Percentiles rank a stretch among this genome's conserved stretches.
Conservation (phyloP, 2,797 vertebrate species). For the Micromesistius poutassou region DNA sequence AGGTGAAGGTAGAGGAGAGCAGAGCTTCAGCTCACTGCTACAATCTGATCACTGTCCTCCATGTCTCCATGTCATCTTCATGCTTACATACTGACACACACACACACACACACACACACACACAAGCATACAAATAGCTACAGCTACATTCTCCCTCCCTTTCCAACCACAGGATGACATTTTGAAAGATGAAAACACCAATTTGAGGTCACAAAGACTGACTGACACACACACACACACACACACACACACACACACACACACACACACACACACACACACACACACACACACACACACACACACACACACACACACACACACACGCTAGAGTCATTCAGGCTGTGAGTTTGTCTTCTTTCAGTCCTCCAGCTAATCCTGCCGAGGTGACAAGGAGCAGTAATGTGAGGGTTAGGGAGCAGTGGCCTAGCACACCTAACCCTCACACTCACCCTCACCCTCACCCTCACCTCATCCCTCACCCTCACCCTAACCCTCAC, state of each 20-base stretch:
- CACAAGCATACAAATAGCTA: slow-evolving; percentile 6
- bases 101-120: not conserved
- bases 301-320: slow-evolving; percentile 8
- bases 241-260: slow-evolving; percentile 8
- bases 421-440: no score
- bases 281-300: slow-evolving; percentile 8
- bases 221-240: slow-evolving; percentile 11
- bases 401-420: no score
- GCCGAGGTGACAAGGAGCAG: no score
- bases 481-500: no score
- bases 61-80: not conserved
- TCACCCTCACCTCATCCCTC: no score
- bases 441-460: no score
- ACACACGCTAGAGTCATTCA: not conserved
- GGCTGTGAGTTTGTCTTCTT: not conserved
- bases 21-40: not conserved
- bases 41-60: slow-evolving; percentile 3
- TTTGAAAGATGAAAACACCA: slow-evolving; percentile 44
- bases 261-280: not conserved
- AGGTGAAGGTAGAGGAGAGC: not conserved
- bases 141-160: slow-evolving; percentile 33
- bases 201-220: slow-evolving; percentile 34
- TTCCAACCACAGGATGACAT: slow-evolving; percentile 33
- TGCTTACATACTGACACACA: not conserved
- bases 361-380: not conserved